Conservation (phyloP, 2,797 vertebrate genomes). For the Podarcis lilfordi region DNA sequence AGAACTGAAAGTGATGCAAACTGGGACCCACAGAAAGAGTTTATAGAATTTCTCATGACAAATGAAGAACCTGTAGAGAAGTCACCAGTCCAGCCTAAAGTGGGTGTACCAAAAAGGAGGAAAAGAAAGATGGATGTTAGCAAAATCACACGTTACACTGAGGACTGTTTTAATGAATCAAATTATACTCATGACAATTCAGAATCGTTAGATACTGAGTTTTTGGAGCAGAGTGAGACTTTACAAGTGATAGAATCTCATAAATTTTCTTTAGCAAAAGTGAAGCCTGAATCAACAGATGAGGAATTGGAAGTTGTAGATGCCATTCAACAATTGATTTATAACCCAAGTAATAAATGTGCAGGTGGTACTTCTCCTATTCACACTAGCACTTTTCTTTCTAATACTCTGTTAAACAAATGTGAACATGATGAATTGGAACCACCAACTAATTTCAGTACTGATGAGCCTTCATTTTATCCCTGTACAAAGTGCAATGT, state of each 20-base stretch:
- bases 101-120: slow-evolving; percentile 81
- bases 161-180: slow-evolving; percentile 84
- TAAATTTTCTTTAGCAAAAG: slow-evolving; percentile 83
- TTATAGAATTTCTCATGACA: slow-evolving; percentile 87
- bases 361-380: slow-evolving; percentile 85
- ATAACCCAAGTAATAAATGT: slow-evolving; percentile 81
- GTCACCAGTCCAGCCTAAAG: slow-evolving; percentile 77
- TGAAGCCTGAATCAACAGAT: slow-evolving; percentile 83
- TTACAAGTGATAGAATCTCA: slow-evolving; percentile 79
- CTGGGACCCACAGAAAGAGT: slow-evolving; percentile 88
- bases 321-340: slow-evolving; percentile 84
- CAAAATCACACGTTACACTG: slow-evolving; percentile 82
- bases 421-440: slow-evolving; percentile 85
- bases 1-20: slow-evolving; percentile 81
- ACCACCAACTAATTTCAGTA: slow-evolving; percentile 82
- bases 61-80: slow-evolving; percentile 85
- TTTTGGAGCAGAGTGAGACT: slow-evolving; percentile 81
- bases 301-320: slow-evolving; percentile 82
- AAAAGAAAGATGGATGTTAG: slow-evolving; percentile 87
- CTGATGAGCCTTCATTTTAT: slow-evolving; percentile 89
- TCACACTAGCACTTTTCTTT: slow-evolving; percentile 83
- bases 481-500: slow-evolving; percentile 93
- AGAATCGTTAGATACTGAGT: slow-evolving; percentile 78
- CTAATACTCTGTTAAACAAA: slow-evolving; percentile 83
- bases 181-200: slow-evolving; percentile 80